Conservation (phyloP, 2,888 invertebrate genomes). For the Drosophila falleni region DNA sequence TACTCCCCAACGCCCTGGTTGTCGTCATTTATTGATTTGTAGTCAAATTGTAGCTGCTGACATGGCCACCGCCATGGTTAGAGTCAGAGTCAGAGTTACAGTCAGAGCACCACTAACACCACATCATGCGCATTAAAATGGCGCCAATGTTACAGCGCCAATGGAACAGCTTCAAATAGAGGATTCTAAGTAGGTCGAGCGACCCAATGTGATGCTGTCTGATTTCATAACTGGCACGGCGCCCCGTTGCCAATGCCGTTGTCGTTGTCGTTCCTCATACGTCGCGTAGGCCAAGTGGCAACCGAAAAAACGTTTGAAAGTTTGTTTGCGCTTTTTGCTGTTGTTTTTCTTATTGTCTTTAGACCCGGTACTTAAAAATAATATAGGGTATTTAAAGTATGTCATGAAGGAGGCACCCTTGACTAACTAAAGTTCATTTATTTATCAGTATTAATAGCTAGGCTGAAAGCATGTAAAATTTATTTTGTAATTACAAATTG, state of each 20-base stretch:
- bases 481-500: too few species aligned
- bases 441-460: too few species aligned
- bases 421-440: too few species aligned
- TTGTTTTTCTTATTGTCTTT: slow-evolving; percentile 23
- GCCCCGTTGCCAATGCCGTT: slow-evolving; percentile 30
- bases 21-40: slow-evolving; percentile 71
- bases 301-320: slow-evolving; percentile 56
- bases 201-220: slow-evolving; percentile 24
- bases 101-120: slow-evolving; percentile 16
- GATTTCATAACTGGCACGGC: slow-evolving; percentile 59
- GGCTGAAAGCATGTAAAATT: too few species aligned
- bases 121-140: slow-evolving; percentile 65
- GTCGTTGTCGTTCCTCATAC: slow-evolving; percentile 39
- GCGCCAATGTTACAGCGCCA: slow-evolving; percentile 66
- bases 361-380: neutral
- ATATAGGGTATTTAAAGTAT: neutral
- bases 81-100: too few species aligned
- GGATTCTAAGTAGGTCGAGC: slow-evolving; percentile 62
- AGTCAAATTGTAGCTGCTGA: slow-evolving; percentile 73
- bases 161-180: slow-evolving; percentile 1
- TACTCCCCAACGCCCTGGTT: slow-evolving; percentile 1
- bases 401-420: neutral
- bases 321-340: slow-evolving; percentile 56
- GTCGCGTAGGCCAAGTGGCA: slow-evolving; percentile 62
- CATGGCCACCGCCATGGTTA: slow-evolving; percentile 7